Evolutionary conservation across 2,113 vertebrate species (phyloP).

Genomic region (Rhegmatorhina hoffmannsi): DNA sequence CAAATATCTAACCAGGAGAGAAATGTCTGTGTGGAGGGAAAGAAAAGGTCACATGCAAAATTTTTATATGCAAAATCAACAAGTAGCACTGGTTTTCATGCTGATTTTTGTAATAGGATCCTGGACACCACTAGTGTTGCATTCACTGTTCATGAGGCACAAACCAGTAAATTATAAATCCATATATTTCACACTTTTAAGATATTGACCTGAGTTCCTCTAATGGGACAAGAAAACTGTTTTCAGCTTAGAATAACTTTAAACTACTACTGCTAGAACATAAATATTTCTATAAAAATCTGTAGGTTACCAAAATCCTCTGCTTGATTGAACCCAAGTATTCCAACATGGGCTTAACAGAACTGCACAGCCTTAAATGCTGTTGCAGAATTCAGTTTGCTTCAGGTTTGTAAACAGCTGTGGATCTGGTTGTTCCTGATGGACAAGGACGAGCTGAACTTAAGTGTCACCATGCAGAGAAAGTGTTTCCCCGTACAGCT

Average conservation of each 20-base stretch:
- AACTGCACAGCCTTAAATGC: neutral
- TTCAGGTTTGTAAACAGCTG: neutral
- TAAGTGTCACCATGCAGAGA: neutral
- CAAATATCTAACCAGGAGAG: neutral
- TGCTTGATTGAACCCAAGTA: neutral
- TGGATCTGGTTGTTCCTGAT: neutral
- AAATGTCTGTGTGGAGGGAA: neutral
- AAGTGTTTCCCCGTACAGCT: neutral
- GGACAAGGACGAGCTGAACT: neutral
- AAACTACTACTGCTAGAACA: neutral
- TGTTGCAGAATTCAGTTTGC: neutral
- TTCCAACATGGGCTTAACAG: neutral
- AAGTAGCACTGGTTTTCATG: neutral
- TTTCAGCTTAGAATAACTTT: neutral
- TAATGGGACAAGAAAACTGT: neutral
- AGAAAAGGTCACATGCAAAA: neutral
- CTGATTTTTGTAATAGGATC: neutral
- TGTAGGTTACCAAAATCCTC: neutral
- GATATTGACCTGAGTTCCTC: neutral
- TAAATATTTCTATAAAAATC: neutral
- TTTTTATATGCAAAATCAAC: neutral
- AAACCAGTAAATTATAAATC: neutral
- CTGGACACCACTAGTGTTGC: neutral
- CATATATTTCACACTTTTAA: neutral
- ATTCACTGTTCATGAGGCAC: neutral